phyloP scores from a whole-genome alignment of 2,888 invertebrate genomes.

The Watsonalla binaria region DNA sequence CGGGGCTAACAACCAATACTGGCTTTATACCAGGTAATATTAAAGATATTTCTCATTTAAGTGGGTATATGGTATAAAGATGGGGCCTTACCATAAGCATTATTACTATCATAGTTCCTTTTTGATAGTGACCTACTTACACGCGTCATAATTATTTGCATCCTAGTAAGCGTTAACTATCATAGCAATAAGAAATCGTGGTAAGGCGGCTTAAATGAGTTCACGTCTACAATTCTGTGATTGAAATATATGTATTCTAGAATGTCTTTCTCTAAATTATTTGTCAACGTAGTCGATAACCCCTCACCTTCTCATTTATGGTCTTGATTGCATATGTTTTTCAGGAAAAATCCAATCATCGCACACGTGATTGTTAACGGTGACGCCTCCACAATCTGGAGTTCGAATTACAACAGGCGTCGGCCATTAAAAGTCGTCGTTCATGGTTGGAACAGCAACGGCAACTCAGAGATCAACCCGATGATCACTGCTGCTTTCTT shows the following conservation, averaged over 20 bases:
- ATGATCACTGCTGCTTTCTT: slow-evolving; percentile 45
- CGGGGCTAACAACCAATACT: slow-evolving; percentile 48
- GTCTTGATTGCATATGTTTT: slow-evolving; percentile 7
- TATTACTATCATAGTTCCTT: background rate
- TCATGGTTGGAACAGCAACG: slow-evolving; percentile 57
- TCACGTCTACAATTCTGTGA: no score
- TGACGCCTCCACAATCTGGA: slow-evolving; percentile 34
- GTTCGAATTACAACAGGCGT: slow-evolving; percentile 38
- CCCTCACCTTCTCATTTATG: no score
- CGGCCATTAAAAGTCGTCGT: slow-evolving; percentile 46
- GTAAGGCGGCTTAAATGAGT: no score
- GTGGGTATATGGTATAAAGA: no score
- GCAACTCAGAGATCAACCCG: slow-evolving; percentile 40
- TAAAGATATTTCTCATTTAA: background rate
- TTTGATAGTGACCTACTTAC: no score
- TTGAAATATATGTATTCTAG: no score
- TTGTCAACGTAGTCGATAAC: no score
- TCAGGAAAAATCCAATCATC: slow-evolving; percentile 37
- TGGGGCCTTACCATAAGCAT: no score
- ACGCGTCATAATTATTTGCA: no score
- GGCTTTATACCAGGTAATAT: slow-evolving; percentile 43
- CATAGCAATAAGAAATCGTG: no score
- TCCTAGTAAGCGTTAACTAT: no score
- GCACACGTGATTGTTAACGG: slow-evolving; percentile 39
- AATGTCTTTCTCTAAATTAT: no score